Base-by-base conservation (phyloP, 2,113 vertebrate genomes). In the Zosterops pallidus region DNA sequence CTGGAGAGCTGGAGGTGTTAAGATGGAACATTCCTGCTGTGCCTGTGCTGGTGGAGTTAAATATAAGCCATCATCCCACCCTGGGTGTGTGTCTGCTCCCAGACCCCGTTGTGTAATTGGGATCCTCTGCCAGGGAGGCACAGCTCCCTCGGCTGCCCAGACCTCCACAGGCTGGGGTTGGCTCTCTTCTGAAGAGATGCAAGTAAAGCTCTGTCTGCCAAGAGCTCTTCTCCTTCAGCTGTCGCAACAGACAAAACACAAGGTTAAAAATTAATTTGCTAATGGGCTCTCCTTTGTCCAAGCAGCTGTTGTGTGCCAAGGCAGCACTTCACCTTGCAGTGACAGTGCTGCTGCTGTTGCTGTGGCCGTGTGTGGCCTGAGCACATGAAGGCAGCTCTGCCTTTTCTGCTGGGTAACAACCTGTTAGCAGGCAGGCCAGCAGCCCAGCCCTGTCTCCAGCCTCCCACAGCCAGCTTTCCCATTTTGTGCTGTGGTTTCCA, bases 201-300 rank as follows among this genome's bases (percentile, higher is more conserved):
- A 28, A 72, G 55, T 12, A 12, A 49, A 77, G 39, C 46, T 31
- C 50, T 90, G 56, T 53, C 71, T 90, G 70, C 90, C 42, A 53
- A 59, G 80, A 31, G 29, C 71, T 83, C 35, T 69, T 90, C 71
- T 88, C 68, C 52, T 88, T 80, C 76, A 16, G 11, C 56, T 67
- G 75, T 83, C 1, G 0, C 63, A 44, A 33, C 33, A 78, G 92
- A 75, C 64, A 83, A 94, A 93, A 81, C 0, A 1, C 79, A 65
- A 89, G 82, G 90, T 96, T 95, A 88, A 88, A 83, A 91, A 87
- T 77, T 83, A 93, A 91, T 96, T 94, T 88, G 26, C 71, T 87
- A 74, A 93, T 74, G 67, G 90, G 11, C 39, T 76, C 29, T 69
- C 3, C 2, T 75, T 93, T 90, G 68, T 93, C 71, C 28, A 19